These are phyloP conservation scores for Rhysida immarginata DNA, from an alignment of 1,140 invertebrate species.

Conservation along the genomic window DNA sequence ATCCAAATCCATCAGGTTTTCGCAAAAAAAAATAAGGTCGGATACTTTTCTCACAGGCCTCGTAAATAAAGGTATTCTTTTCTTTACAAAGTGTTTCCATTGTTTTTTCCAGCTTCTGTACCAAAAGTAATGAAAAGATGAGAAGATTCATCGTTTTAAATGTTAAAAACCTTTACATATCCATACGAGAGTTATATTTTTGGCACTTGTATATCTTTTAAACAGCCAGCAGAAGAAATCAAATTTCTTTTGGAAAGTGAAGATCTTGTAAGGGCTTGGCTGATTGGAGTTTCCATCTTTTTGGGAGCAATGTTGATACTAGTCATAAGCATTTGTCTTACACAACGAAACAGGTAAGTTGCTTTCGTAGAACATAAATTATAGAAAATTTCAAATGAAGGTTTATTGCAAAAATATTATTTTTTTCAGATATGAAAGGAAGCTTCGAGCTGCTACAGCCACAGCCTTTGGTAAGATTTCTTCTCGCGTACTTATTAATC, in stretches of 20 bases:
- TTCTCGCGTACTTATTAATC: neutral
- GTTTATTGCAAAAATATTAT: constrained; percentile 4
- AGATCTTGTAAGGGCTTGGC: constrained; percentile 44
- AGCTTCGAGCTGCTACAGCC: constrained; percentile 83
- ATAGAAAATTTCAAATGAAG: constrained; percentile 15
- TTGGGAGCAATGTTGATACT: constrained; percentile 57
- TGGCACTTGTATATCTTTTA: too few species aligned
- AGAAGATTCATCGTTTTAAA: too few species aligned
- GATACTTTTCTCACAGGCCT: too few species aligned
- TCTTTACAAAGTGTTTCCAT: too few species aligned
- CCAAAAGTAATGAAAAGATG: too few species aligned
- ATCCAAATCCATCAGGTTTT: too few species aligned
- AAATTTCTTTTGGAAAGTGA: constrained; percentile 21
- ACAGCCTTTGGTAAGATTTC: constrained; percentile 63
- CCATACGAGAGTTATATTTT: too few species aligned
- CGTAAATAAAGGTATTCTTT: too few species aligned
- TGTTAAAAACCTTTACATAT: too few species aligned
- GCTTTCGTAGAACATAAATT: constrained; percentile 15
- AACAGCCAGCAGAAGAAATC: constrained; percentile 17
- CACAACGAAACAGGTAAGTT: constrained; percentile 49
- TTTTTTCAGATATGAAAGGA: constrained; percentile 47
- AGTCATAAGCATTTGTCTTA: constrained; percentile 58
- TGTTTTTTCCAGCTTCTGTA: too few species aligned
- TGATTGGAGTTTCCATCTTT: constrained; percentile 61
- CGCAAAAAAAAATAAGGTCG: too few species aligned